These are phyloP conservation scores for Phrixothrix hirtus DNA, from an alignment of 2,888 invertebrate genomes.

Conservation along the genomic window DNA sequence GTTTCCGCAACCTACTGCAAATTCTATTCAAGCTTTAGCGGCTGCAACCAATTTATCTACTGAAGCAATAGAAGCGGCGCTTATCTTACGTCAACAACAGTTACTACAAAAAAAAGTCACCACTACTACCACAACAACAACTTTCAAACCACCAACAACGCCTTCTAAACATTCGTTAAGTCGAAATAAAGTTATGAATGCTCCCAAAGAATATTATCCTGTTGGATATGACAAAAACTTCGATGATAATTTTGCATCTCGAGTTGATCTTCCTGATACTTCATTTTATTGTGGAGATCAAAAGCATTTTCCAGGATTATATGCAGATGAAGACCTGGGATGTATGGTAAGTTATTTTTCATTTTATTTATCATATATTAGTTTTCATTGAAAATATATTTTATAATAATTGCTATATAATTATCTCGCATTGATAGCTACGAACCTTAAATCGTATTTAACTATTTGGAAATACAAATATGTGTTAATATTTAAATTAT, in stretches of 20 bases:
- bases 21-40: constrained; percentile 46
- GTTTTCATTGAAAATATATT: neutral
- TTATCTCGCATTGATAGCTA: no score
- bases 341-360: constrained; percentile 73
- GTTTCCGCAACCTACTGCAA: constrained; percentile 38
- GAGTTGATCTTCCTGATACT: constrained; percentile 82
- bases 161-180: constrained; percentile 52
- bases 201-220: constrained; percentile 86
- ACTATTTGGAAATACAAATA: no score
- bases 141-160: constrained; percentile 54
- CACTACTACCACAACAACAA: constrained; percentile 57
- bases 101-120: constrained; percentile 62
- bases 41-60: constrained; percentile 78
- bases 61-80: constrained; percentile 76
- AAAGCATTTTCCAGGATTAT: constrained; percentile 87
- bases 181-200: constrained; percentile 78
- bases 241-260: constrained; percentile 83
- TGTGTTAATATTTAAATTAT: no score
- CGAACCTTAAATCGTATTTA: no score
- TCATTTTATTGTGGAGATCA: constrained; percentile 85
- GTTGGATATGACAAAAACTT: constrained; percentile 87
- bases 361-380: neutral
- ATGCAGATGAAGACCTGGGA: constrained; percentile 84
- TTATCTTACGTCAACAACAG: constrained; percentile 72
- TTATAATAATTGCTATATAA: no score